Percentiles rank a stretch among this genome's conserved stretches.
Conservation (phyloP, 2,113 vertebrate species). For the Trinectes maculatus region DNA sequence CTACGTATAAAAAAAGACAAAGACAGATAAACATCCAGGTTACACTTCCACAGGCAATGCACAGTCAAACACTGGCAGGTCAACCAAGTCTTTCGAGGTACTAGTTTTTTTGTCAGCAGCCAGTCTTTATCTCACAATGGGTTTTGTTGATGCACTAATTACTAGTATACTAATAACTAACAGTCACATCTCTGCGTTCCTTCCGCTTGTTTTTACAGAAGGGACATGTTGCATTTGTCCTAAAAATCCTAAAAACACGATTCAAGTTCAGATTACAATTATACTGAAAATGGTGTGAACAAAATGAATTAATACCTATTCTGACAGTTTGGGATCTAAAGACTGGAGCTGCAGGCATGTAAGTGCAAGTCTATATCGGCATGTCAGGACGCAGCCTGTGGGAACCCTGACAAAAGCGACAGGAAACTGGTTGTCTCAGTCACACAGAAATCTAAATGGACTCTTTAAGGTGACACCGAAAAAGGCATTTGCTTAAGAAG, state of each 20-base stretch:
- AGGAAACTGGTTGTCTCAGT: constrained; percentile 52
- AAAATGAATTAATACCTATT: constrained; percentile 4
- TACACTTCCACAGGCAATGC: not conserved
- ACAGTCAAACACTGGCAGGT: constrained; percentile 8
- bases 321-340: constrained; percentile 47
- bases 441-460: constrained; percentile 32
- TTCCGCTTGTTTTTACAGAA: no score
- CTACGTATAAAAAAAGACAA: constrained; percentile 35
- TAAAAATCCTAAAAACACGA: no score
- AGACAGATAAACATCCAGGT: constrained; percentile 23
- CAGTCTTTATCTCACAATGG: not conserved
- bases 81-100: not conserved
- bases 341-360: constrained; percentile 31
- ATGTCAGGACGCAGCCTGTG: constrained; percentile 38
- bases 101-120: not conserved
- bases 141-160: no score
- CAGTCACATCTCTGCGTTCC: no score
- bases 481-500: constrained; percentile 6
- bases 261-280: not conserved
- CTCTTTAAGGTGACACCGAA: constrained; percentile 31
- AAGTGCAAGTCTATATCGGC: constrained; percentile 28
- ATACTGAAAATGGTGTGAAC: not conserved
- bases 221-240: no score
- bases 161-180: no score
- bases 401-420: constrained; percentile 47